Conservation (phyloP, 2,113 vertebrate species). For the mouse (Mus musculus) region DNA sequence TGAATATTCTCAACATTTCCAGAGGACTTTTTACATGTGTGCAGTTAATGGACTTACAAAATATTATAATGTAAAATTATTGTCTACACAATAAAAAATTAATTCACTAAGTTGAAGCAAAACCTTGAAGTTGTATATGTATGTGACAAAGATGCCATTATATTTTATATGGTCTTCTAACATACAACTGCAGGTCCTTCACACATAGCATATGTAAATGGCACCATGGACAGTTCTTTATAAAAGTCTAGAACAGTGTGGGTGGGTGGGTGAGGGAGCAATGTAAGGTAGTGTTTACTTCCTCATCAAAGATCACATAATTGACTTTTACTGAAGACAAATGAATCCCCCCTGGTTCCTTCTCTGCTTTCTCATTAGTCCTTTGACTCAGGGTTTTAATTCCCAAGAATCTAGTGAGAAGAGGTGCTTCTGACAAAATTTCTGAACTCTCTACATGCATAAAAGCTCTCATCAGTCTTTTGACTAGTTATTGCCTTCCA, state of each 20-base stretch:
- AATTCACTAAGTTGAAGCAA: neutral
- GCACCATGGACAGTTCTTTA: neutral
- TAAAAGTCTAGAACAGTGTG: neutral
- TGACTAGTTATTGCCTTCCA: neutral
- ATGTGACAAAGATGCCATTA: neutral
- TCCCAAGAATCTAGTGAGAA: neutral
- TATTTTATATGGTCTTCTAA: neutral
- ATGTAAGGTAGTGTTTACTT: neutral
- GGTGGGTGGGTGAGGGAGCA: no score
- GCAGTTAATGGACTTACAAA: neutral
- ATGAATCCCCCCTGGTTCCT: neutral
- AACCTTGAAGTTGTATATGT: neutral
- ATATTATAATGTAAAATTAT: neutral
- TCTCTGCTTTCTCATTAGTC: neutral
- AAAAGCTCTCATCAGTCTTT: neutral
- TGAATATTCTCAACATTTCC: conserved; percentile 14
- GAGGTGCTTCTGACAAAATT: neutral
- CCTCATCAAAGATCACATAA: neutral
- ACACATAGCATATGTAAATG: neutral
- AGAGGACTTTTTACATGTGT: neutral
- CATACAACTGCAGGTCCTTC: neutral
- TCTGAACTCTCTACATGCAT: neutral
- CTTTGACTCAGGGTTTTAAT: neutral
- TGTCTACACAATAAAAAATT: neutral
- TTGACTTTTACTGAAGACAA: neutral